Evolutionary conservation across 2,888 invertebrate genomes (phyloP).

Genomic region (Branchipolynoe longqiensis): DNA sequence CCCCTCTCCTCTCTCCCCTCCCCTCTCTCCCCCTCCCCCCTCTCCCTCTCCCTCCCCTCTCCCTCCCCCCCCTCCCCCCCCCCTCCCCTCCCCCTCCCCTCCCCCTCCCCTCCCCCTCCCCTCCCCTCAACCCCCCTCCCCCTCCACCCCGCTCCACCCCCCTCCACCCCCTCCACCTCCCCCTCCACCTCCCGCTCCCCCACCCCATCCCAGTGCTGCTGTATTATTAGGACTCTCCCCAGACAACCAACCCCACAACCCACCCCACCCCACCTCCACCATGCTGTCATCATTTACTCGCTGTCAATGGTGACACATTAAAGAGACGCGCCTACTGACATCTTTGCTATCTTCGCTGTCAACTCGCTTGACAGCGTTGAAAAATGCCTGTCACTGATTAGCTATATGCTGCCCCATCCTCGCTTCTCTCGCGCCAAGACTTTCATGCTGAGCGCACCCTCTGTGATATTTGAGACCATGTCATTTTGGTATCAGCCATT

Average conservation of each 20-base stretch:
- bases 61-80: slow-evolving; percentile 6
- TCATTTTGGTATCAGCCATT: too few relatives aligned
- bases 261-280: neutral
- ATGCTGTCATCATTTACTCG: too few relatives aligned
- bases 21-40: neutral
- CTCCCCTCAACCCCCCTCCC: neutral
- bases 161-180: neutral
- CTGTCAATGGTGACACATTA: too few relatives aligned
- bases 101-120: neutral
- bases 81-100: neutral
- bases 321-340: too few relatives aligned
- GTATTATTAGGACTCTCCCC: neutral
- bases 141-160: neutral
- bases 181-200: neutral
- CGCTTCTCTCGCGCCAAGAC: too few relatives aligned
- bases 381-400: too few relatives aligned
- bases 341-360: too few relatives aligned
- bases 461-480: too few relatives aligned
- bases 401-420: too few relatives aligned
- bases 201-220: neutral
- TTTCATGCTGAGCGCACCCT: too few relatives aligned
- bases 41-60: slow-evolving; percentile 18
- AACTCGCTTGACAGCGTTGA: too few relatives aligned
- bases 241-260: neutral
- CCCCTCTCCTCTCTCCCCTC: neutral